phyloP scores from a whole-genome alignment of 2,113 vertebrate genomes.

The Brachypodius melanocephalos region DNA sequence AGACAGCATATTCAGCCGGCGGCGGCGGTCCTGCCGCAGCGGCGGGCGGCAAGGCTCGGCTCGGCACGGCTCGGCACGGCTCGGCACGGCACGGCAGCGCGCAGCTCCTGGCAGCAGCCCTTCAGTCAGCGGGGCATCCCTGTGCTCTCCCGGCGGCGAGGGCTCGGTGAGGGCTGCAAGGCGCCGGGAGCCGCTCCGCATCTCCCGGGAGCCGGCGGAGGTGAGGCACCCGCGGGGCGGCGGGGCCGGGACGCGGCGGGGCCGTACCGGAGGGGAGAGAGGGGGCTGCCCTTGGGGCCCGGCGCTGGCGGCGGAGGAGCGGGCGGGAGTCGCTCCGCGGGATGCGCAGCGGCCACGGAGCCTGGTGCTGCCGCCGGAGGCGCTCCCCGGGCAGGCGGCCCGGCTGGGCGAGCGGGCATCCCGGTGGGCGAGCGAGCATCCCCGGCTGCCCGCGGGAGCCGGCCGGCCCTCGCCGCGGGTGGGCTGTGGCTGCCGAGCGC shows the following conservation, averaged over 20 bases:
- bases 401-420: neutral
- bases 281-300: neutral
- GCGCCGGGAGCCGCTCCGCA: neutral
- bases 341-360: neutral
- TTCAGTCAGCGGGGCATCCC: neutral
- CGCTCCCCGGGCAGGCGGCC: neutral
- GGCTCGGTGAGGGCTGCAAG: neutral
- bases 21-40: neutral
- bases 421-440: neutral
- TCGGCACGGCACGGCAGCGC: no score
- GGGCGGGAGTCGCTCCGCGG: neutral
- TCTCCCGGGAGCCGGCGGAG: neutral
- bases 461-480: neutral
- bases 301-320: neutral
- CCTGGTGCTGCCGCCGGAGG: neutral
- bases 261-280: neutral
- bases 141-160: neutral
- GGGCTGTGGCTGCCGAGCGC: neutral
- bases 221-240: neutral
- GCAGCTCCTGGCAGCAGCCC: neutral
- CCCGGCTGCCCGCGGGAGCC: neutral
- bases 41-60: neutral
- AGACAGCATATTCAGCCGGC: constrained; percentile 73
- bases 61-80: neutral
- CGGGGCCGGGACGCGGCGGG: neutral